Percentiles rank a stretch among this genome's conserved stretches.
Evolutionary conservation across 1,140 invertebrate species (phyloP).

Genomic region (Scaptomyza graminum): DNA sequence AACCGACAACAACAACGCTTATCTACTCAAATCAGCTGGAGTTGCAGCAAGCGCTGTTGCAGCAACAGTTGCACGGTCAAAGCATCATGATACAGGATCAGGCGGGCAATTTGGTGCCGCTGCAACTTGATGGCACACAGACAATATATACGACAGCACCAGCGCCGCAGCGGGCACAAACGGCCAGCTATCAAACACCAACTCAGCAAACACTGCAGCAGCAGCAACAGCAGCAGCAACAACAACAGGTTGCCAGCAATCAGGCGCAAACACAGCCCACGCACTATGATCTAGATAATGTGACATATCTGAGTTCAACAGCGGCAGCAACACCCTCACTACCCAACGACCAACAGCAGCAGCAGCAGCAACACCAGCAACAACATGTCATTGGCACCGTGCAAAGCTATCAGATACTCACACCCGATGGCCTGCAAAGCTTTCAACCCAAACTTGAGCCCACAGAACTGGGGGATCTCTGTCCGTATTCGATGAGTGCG

Average conservation of each 20-base stretch:
- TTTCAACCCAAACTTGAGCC: constrained; percentile 77
- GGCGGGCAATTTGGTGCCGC: constrained; percentile 75
- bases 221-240: constrained; percentile 54
- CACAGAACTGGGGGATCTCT: constrained; percentile 67
- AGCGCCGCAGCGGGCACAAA: constrained; percentile 55
- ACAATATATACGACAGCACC: constrained; percentile 74
- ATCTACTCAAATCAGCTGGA: constrained; percentile 81
- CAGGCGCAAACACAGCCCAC: constrained; percentile 63
- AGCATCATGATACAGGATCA: constrained; percentile 83
- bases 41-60: constrained; percentile 74
- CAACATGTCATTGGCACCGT: constrained; percentile 81
- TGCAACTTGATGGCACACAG: constrained; percentile 74
- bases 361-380: constrained; percentile 57
- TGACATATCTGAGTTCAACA: constrained; percentile 72
- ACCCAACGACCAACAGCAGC: constrained; percentile 50
- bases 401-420: constrained; percentile 81
- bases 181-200: constrained; percentile 62
- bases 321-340: constrained; percentile 64
- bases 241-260: constrained; percentile 45
- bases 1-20: constrained; percentile 68
- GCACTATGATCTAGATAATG: constrained; percentile 78
- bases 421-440: constrained; percentile 77
- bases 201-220: constrained; percentile 49
- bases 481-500: constrained; percentile 69
- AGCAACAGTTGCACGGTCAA: constrained; percentile 77